Percentiles rank a stretch among this genome's conserved stretches.
phyloP scores from a whole-genome alignment of 2,797 vertebrate genomes.

The Florisuga fusca region DNA sequence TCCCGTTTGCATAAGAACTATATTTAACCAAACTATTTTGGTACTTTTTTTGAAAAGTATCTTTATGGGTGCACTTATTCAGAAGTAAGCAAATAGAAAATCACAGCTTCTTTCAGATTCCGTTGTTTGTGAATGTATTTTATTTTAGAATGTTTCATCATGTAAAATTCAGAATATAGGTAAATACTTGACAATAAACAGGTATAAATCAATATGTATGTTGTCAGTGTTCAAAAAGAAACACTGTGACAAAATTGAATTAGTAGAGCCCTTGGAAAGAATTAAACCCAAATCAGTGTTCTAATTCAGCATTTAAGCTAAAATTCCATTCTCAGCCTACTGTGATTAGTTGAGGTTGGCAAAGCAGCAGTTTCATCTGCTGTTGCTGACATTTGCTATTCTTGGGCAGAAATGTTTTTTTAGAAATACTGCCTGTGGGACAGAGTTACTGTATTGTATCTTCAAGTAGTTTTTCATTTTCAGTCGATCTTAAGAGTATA shows the following conservation, averaged over 20 bases:
- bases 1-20: not conserved
- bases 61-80: not conserved
- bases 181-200: not conserved
- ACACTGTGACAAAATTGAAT: not conserved
- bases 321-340: not conserved
- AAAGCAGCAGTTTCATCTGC: not conserved
- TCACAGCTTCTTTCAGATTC: not conserved
- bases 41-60: not conserved
- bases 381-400: not conserved
- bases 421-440: not conserved
- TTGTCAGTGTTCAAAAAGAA: not conserved
- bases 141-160: not conserved
- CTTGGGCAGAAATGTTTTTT: not conserved
- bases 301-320: not conserved
- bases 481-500: too few relatives aligned
- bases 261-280: not conserved
- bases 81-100: not conserved
- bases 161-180: not conserved
- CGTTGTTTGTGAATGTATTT: not conserved
- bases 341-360: not conserved
- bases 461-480: not conserved
- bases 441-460: fast-evolving
- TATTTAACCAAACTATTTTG: not conserved
- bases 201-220: not conserved
- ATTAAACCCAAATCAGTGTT: not conserved